phyloP scores from a whole-genome alignment of 30 jellyfish, hydroid and myxozoan species.

The Morbakka virulenta region DNA sequence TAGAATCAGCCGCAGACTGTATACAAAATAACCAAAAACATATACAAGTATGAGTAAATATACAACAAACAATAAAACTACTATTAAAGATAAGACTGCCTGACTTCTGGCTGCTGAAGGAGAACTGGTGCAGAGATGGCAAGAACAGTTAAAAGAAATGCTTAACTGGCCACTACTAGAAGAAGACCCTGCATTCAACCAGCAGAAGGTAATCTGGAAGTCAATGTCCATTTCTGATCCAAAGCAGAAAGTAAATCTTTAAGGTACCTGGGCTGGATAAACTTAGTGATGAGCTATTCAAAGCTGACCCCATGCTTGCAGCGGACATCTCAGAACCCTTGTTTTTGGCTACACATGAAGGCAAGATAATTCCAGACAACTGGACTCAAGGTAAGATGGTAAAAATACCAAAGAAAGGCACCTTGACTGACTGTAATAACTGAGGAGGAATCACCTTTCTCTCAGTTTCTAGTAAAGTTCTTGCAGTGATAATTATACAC shows the following conservation, averaged over 20 bases:
- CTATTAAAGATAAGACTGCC: neutral
- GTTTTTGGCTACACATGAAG: neutral
- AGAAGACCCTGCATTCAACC: neutral
- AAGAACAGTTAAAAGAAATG: neutral
- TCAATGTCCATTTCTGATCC: neutral
- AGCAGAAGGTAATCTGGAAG: neutral
- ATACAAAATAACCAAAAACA: neutral
- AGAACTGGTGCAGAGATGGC: neutral
- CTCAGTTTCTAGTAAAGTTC: neutral
- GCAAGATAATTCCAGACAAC: neutral
- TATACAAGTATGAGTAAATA: no score
- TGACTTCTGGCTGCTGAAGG: neutral
- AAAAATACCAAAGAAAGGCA: neutral
- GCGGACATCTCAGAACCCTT: neutral
- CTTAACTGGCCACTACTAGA: neutral
- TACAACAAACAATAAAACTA: no score
- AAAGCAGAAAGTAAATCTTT: neutral
- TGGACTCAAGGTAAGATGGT: neutral
- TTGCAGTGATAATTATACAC: neutral
- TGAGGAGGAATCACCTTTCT: neutral
- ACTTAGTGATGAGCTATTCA: neutral
- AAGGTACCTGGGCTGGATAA: neutral
- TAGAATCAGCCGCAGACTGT: neutral
- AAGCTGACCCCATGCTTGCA: neutral
- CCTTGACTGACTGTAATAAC: neutral